These are phyloP conservation scores for Scaeva pyrastri DNA, from an alignment of 2,888 invertebrate species.

Conservation along the genomic window DNA sequence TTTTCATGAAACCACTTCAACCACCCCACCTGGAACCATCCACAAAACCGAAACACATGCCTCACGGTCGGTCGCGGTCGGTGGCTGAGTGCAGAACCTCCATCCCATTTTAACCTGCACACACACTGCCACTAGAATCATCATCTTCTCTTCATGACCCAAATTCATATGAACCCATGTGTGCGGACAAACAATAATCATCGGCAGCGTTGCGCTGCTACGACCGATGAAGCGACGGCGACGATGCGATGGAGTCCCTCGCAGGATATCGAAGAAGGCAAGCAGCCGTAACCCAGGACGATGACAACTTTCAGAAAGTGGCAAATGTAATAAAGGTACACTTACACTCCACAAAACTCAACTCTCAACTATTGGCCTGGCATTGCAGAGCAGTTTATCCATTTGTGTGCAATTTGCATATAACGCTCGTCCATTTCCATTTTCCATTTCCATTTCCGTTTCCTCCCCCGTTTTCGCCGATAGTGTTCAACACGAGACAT, in stretches of 20 bases:
- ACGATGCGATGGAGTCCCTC: background rate
- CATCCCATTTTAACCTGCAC: slow-evolving; percentile 10
- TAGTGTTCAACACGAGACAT: slow-evolving; percentile 10
- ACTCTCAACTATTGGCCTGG: slow-evolving; percentile 34
- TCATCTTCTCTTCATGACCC: slow-evolving; percentile 51
- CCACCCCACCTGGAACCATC: background rate
- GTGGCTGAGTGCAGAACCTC: background rate
- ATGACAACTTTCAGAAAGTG: slow-evolving; percentile 40
- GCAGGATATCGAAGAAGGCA: slow-evolving; percentile 26
- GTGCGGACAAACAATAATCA: slow-evolving; percentile 42
- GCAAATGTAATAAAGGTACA: slow-evolving; percentile 65
- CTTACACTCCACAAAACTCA: slow-evolving; percentile 14
- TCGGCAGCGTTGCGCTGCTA: background rate
- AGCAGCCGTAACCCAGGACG: slow-evolving; percentile 3
- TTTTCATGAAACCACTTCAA: background rate
- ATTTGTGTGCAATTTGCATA: slow-evolving; percentile 52
- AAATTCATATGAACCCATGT: slow-evolving; percentile 42
- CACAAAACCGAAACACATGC: background rate
- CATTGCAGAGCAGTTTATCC: slow-evolving; percentile 46
- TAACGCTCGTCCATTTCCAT: slow-evolving; percentile 55
- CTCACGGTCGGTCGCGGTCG: background rate
- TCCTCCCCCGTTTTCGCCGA: slow-evolving; percentile 6
- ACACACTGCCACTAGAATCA: background rate
- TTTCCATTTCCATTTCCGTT: slow-evolving; percentile 20
- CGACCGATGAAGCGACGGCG: too few relatives aligned